Base-by-base conservation (phyloP, 1,140 invertebrate genomes). In the Lanistes nyassanus region DNA sequence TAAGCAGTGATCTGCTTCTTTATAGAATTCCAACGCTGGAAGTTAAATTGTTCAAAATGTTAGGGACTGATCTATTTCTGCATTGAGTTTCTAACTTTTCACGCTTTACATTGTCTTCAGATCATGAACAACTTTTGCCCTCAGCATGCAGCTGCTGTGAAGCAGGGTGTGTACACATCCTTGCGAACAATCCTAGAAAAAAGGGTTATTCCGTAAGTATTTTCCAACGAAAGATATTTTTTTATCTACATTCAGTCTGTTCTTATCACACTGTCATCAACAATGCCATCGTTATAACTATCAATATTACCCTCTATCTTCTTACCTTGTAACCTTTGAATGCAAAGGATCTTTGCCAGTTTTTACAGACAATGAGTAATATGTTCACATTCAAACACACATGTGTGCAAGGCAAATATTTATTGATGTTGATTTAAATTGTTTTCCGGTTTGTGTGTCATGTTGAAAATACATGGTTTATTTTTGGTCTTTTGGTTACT, bases 121-220 rank as follows among this genome's bases (percentile, higher is more conserved):
- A 97, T 98, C 83, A 97, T 97, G 89, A 93, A 94, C 77, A 96
- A 97, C 88, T 99, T 97, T 89, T 96, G 94, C 91, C 94, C 96
- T 65, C 91, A 93, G 66, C 91, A 95, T 80, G 92, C 93, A 55
- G 94, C 95, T 55, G 95, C 95, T 91, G 95, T 99, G 11, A 92
- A 93, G 81, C 92, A 93, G 84, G 97, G 97, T 39, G 96, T 99
- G 81, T 96, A 94, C 87, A 94, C 95, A 85, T 97, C 97, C n/a
- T 88, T 99, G 9, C 91, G 94, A 83, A 94, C 96, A 88, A 99
- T 99, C 85, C 92, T 98, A 51, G 96, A 98, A 79, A 99, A 98
- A 90, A 92, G 96, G 87, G 86, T 87, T 69, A 65, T 87, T 29
- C 82, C 76, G 85, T 86, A 82, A 85, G 85, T 83, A 67, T 23